These are phyloP conservation scores for Cirrhinus molitorella DNA, from an alignment of 2,797 vertebrate species.

Conservation along the genomic window DNA sequence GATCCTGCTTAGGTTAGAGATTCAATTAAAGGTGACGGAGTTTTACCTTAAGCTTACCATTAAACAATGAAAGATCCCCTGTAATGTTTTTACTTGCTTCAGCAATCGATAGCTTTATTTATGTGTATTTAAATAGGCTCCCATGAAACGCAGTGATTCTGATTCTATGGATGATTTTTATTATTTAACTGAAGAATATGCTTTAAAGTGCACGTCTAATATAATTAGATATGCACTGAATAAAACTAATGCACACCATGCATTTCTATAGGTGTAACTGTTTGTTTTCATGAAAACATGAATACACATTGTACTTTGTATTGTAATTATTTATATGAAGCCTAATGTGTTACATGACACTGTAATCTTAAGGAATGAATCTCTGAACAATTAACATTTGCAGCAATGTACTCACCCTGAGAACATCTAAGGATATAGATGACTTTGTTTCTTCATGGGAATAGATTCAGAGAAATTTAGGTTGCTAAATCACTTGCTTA, in stretches of 20 bases:
- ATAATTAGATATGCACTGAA: constrained; percentile 16
- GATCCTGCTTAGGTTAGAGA: constrained; percentile 48
- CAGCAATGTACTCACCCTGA: not conserved
- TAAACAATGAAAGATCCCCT: constrained; percentile 27
- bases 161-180: not conserved
- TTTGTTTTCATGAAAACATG: constrained; percentile 1
- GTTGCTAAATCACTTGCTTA: not conserved
- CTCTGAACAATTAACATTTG: not conserved
- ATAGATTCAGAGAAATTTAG: not conserved
- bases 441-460: not conserved
- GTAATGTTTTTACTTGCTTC: constrained; percentile 34
- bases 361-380: not conserved
- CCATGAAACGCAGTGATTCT: constrained; percentile 1
- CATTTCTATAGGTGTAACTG: not conserved
- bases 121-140: constrained; percentile 31
- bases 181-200: constrained; percentile 18
- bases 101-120: constrained; percentile 46
- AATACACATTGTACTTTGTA: not conserved
- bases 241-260: not conserved
- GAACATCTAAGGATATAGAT: not conserved
- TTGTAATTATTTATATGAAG: not conserved
- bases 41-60: constrained; percentile 47
- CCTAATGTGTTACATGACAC: not conserved
- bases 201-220: constrained; percentile 21
- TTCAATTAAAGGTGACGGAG: constrained; percentile 47